Percentiles rank a stretch among this genome's conserved stretches.
Evolutionary conservation across 2,888 invertebrate species (phyloP).

Genomic region (Opisthograptis luteolata): DNA sequence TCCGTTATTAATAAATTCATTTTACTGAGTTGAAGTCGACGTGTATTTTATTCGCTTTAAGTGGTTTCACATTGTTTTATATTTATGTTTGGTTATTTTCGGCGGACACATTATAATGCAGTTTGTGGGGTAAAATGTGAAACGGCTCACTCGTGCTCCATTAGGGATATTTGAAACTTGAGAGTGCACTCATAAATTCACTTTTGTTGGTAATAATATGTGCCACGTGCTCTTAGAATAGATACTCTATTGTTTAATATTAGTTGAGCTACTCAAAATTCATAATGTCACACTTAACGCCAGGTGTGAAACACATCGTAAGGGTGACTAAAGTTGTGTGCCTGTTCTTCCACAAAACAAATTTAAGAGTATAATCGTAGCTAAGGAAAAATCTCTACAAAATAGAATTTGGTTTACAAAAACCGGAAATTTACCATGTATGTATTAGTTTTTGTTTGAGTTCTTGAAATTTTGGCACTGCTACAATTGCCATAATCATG

Average conservation of each 20-base stretch:
- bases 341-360: too few species aligned
- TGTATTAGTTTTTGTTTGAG: too few species aligned
- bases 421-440: too few species aligned
- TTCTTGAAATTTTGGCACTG: too few species aligned
- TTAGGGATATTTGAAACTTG: slow-evolving; percentile 83
- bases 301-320: slow-evolving; percentile 1
- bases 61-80: slow-evolving; percentile 85
- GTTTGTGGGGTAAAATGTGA: slow-evolving; percentile 83
- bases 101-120: slow-evolving; percentile 82
- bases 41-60: slow-evolving; percentile 85
- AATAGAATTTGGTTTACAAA: too few species aligned
- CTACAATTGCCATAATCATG: too few species aligned
- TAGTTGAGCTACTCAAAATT: slow-evolving; percentile 4
- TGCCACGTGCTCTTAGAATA: slow-evolving; percentile 60
- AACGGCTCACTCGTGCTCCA: slow-evolving; percentile 81
- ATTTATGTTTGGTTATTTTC: slow-evolving; percentile 84
- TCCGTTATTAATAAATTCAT: slow-evolving; percentile 85
- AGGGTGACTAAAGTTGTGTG: neutral
- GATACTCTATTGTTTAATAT: slow-evolving; percentile 60
- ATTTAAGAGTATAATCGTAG: too few species aligned
- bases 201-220: slow-evolving; percentile 77
- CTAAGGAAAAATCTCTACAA: too few species aligned
- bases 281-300: slow-evolving; percentile 2
- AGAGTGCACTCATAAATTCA: slow-evolving; percentile 83
- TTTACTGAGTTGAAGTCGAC: slow-evolving; percentile 82